phyloP scores from a whole-genome alignment of 2,797 vertebrate species.

The Syngnathus rostellatus region DNA sequence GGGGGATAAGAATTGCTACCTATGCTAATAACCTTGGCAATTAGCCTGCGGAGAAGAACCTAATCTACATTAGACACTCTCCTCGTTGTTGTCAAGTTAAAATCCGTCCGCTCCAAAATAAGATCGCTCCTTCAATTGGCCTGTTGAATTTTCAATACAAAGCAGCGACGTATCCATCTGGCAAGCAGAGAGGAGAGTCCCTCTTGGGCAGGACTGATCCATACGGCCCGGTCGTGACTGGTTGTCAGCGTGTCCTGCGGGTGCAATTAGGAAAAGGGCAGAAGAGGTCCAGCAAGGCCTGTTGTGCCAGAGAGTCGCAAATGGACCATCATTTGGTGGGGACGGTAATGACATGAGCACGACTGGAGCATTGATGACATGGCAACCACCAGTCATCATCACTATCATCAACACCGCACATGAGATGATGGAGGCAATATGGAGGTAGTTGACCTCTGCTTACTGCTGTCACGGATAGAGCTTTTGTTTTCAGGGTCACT shows the following conservation, averaged over 20 bases:
- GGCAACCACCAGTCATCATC: slow-evolving; percentile 39
- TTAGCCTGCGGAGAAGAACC: slow-evolving; percentile 59
- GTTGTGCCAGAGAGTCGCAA: slow-evolving; percentile 53
- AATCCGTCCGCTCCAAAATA: slow-evolving; percentile 20
- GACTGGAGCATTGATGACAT: slow-evolving; percentile 41
- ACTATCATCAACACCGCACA: slow-evolving; percentile 27
- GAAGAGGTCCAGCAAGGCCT: slow-evolving; percentile 44
- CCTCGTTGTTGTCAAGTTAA: slow-evolving; percentile 15
- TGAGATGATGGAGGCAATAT: slow-evolving; percentile 22
- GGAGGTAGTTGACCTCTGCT: slow-evolving; percentile 21
- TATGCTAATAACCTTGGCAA: slow-evolving; percentile 68
- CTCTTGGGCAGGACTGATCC: slow-evolving; percentile 26
- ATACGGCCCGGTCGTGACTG: slow-evolving; percentile 30
- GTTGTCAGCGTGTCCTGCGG: slow-evolving; percentile 44
- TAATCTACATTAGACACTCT: slow-evolving; percentile 47
- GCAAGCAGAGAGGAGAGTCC: slow-evolving; percentile 31
- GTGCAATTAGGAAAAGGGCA: slow-evolving; percentile 62
- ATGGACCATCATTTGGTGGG: slow-evolving; percentile 56
- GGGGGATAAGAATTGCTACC: slow-evolving; percentile 55
- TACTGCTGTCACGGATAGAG: slow-evolving; percentile 8
- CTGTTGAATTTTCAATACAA: slow-evolving; percentile 13
- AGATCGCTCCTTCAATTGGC: slow-evolving; percentile 7
- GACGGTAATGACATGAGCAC: slow-evolving; percentile 43
- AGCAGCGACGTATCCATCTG: slow-evolving; percentile 33
- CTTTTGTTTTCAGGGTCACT: slow-evolving; percentile 18